These are phyloP conservation scores for Falcunculus frontatus DNA, from an alignment of 2,113 vertebrate genomes.

Conservation along the genomic window DNA sequence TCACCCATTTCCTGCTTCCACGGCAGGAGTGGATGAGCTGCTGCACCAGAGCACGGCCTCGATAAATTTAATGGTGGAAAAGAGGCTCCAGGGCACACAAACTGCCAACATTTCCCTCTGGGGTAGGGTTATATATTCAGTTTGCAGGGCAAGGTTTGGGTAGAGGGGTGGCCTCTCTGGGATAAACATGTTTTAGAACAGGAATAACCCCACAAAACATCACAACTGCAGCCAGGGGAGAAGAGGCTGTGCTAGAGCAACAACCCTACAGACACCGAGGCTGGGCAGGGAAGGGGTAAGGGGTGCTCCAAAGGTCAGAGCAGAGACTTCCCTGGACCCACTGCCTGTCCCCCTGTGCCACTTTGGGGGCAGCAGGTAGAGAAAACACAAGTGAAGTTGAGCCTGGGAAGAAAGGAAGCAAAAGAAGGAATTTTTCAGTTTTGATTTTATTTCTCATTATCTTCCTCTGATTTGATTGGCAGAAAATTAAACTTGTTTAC, in stretches of 20 bases:
- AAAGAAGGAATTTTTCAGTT: background rate
- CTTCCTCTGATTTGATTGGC: background rate
- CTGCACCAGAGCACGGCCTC: background rate
- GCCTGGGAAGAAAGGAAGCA: background rate
- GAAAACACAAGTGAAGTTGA: background rate
- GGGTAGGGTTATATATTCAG: background rate
- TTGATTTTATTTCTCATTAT: background rate
- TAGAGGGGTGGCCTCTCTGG: background rate
- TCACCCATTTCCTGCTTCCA: background rate
- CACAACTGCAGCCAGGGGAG: background rate
- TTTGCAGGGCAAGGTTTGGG: background rate
- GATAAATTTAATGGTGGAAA: background rate
- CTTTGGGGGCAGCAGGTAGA: background rate
- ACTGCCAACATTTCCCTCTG: background rate
- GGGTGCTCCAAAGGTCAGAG: background rate
- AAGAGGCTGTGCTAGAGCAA: background rate
- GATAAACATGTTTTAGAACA: accelerated
- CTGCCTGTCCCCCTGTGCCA: background rate
- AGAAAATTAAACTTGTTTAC: background rate
- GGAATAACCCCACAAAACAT: background rate
- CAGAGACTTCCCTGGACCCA: background rate
- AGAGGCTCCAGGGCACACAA: background rate
- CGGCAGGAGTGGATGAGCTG: background rate
- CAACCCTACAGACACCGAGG: background rate
- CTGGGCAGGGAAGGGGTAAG: background rate